Base-by-base conservation (phyloP, 2,797 vertebrate genomes). In the Syngnathus acus region DNA sequence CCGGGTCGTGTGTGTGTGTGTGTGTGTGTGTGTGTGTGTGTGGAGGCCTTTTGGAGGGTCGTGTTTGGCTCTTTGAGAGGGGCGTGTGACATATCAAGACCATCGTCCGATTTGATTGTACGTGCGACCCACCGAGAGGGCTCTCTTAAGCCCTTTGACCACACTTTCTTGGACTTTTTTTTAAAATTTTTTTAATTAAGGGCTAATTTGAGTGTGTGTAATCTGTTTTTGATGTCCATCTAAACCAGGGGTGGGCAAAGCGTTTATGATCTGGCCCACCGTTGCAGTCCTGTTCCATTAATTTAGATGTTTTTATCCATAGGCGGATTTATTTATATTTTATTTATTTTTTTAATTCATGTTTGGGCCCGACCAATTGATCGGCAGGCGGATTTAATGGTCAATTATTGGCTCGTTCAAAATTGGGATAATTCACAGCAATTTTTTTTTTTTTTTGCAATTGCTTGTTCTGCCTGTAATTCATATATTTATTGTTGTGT, bases 131-230 rank as follows among this genome's bases (percentile, higher is more conserved):
- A 66, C 60, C 60, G 60, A 62, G 75, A 74, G 73, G 72, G 77
- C 75, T 73, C 69, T 50, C 70, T 71, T 68, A 66, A 68, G 72
- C 68, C 78, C 68, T 54, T 70, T 50, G 55, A 65, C 13, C 38
- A 65, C 38, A 57, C 21, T 62, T 68, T 82, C 70, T 75, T 78
- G 71, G 83, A 89, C 80, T 78, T 75, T 42, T 73, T 9, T 61
- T 54, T 66, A n/a, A 26, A 26, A 2, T 26, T 32, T 77, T 81
- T 80, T 67, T 82, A 91, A 89, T 89, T 76, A 93, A 93, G 92
- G 92, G 92, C 92, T 93, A 93, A 87, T 85, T 88, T 85, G 73
- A 78, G 78, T 78, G 71, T 89, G 87, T 83, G 75, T 87, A 68
- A 86, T 80, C 79, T 63, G 51, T 74, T 72, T 54, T 84, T 79